Percentiles rank a stretch among this genome's conserved stretches.
Conservation (phyloP, 2,113 vertebrate genomes). For the Carlito syrichta region DNA sequence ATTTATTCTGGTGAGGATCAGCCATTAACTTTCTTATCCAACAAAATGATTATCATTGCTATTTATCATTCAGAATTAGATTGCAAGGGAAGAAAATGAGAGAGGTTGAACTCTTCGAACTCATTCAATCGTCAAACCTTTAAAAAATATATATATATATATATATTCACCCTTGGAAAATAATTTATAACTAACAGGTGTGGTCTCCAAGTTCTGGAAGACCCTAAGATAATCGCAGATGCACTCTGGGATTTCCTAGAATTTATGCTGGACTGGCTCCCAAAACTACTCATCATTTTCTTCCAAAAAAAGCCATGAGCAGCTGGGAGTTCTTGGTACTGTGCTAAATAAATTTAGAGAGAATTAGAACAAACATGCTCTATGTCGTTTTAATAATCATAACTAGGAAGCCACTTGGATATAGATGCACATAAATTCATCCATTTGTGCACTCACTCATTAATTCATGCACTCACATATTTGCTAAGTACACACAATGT, state of each 20-base stretch:
- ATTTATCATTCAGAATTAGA: neutral
- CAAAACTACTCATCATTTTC: constrained; percentile 9
- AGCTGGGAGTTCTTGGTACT: constrained; percentile 50
- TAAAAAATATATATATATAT: no score
- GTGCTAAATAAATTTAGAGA: constrained; percentile 39
- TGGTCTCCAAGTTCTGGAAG: constrained; percentile 39
- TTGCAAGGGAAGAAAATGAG: neutral
- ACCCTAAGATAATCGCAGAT: constrained; percentile 33
- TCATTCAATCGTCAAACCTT: neutral
- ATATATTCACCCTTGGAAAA: neutral
- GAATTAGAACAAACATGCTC: constrained; percentile 15
- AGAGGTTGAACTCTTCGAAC: neutral
- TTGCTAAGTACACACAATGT: neutral
- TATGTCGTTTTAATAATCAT: neutral
- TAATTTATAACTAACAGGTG: constrained; percentile 28
- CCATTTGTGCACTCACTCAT: neutral
- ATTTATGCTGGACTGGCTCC: constrained; percentile 35
- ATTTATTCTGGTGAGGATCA: neutral
- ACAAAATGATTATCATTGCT: neutral
- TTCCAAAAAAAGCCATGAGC: constrained; percentile 23
- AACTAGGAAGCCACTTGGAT: neutral
- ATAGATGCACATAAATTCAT: neutral
- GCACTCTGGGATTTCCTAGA: constrained; percentile 41
- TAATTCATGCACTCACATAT: neutral
- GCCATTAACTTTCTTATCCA: neutral